Evolutionary conservation across 2,888 invertebrate genomes (phyloP), one percentile per base, ranked within the genome.

Genomic region (Thalpophila matura): DNA sequence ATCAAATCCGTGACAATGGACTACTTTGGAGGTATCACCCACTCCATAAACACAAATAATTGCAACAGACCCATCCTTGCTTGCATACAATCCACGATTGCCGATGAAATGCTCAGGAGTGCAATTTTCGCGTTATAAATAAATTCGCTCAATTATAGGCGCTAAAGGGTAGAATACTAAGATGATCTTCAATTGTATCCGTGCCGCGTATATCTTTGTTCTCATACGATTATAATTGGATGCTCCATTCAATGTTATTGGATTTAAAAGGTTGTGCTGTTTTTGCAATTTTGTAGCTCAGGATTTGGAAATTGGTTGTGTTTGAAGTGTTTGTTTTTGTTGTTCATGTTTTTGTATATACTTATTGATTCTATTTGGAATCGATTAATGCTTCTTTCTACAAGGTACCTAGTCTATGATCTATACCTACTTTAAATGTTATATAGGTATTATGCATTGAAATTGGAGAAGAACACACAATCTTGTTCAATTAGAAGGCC

Each of bases 61-160:
- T 77, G 80, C 76, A 70, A 61, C 72, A 74, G 75, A 57, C 81
- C 77, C 78, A 84, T 82, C 80, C 74, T 81, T 82, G 59, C 84
- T 84, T 79, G 87, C 86, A 84, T 86, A 88, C 86, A 86, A 89
- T 87, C 84, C 85, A 84, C 87, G 86, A 86, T 84, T 80, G 87
- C 76, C 86, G 87, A 88, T 90, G 88, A 89, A 91, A 89, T 83
- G 84, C 83, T 77, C 80, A 61, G 64, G 50, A 82, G 82, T 73
- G 84, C 84, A 89, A 87, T 89, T 91, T 88, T 88, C 86, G 80
- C 89, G 86, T 89, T 88, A 86, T 91, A 90, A 90, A 90, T 91
- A 90, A 89, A 90, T 88, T 86, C 82, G 79, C 79, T 83, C 85
- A 85, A 88, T 89, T 88, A 89, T 79, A 76, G 84, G 81, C 77